Percentiles rank a stretch among this genome's conserved stretches.
These are phyloP conservation scores for Tadarida brasiliensis DNA, from an alignment of 2,797 vertebrate genomes.

Conservation along the genomic window DNA sequence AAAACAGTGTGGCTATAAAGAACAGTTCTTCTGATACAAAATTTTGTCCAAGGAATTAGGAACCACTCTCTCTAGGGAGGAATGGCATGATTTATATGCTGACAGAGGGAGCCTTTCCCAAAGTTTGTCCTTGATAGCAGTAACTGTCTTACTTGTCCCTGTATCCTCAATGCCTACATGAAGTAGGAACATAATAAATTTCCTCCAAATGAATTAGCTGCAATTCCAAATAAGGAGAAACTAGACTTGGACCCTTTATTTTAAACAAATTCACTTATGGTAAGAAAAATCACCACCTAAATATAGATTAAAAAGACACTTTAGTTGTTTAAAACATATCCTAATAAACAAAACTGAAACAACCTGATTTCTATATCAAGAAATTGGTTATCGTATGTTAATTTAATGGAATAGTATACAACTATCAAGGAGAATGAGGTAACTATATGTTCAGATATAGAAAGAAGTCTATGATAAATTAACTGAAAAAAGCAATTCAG, in stretches of 20 bases:
- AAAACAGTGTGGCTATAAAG: not conserved
- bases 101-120: not conserved
- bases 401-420: not conserved
- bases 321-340: slow-evolving; percentile 27
- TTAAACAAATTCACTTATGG: not conserved
- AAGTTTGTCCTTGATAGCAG: not conserved
- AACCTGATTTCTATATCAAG: not conserved
- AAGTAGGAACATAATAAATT: not conserved
- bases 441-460: not conserved
- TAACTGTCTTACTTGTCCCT: not conserved
- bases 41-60: not conserved
- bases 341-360: not conserved
- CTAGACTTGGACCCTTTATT: not conserved
- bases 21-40: not conserved
- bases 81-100: not conserved
- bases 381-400: slow-evolving; percentile 30
- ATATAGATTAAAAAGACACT: not conserved
- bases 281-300: not conserved
- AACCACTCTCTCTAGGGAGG: not conserved
- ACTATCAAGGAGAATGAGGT: not conserved
- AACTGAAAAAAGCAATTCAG: slow-evolving; percentile 24
- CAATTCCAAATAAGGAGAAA: slow-evolving; percentile 17
- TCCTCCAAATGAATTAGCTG: slow-evolving; percentile 22
- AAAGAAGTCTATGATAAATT: not conserved
- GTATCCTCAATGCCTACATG: not conserved